A percentile compares a stretch with the other conserved stretches of the same genome.
phyloP scores from a whole-genome alignment of 2,797 vertebrate genomes.

The Carapus acus region DNA sequence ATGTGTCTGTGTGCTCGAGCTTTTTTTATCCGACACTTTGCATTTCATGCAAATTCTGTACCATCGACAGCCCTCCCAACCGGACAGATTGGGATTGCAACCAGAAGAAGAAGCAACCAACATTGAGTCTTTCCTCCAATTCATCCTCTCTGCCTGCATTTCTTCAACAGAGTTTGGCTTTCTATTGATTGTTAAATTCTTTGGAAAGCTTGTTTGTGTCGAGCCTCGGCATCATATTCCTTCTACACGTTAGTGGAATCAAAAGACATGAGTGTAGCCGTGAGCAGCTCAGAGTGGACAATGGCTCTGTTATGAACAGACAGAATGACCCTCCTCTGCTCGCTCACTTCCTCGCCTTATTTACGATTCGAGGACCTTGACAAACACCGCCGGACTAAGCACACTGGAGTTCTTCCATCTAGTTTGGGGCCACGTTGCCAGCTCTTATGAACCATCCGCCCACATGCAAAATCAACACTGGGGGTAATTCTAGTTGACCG shows the following conservation, averaged over 20 bases:
- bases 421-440: neutral
- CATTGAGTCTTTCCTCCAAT: too few relatives aligned
- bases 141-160: too few relatives aligned
- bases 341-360: slow-evolving; percentile 23
- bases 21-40: too few relatives aligned
- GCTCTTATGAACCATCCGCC: too few relatives aligned
- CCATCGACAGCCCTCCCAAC: too few relatives aligned
- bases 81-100: too few relatives aligned
- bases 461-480: too few relatives aligned
- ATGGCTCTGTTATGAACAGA: slow-evolving; percentile 17
- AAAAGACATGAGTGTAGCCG: slow-evolving; percentile 8
- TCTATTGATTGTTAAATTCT: too few relatives aligned
- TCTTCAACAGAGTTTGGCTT: too few relatives aligned
- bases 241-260: neutral
- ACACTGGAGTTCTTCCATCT: slow-evolving; percentile 16
- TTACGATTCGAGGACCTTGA: slow-evolving; percentile 30
- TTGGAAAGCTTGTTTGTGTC: slow-evolving; percentile 2
- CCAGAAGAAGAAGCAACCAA: too few relatives aligned
- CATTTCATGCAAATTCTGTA: too few relatives aligned
- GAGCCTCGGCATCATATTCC: slow-evolving; percentile 12
- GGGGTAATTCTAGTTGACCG: neutral
- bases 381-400: slow-evolving; percentile 17
- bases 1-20: too few relatives aligned
- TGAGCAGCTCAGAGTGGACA: slow-evolving; percentile 19
- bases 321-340: slow-evolving; percentile 13